Evolutionary conservation across 2,797 vertebrate genomes (phyloP), one percentile per base, ranked within the genome.

Genomic region (Trichosurus vulpecula): DNA sequence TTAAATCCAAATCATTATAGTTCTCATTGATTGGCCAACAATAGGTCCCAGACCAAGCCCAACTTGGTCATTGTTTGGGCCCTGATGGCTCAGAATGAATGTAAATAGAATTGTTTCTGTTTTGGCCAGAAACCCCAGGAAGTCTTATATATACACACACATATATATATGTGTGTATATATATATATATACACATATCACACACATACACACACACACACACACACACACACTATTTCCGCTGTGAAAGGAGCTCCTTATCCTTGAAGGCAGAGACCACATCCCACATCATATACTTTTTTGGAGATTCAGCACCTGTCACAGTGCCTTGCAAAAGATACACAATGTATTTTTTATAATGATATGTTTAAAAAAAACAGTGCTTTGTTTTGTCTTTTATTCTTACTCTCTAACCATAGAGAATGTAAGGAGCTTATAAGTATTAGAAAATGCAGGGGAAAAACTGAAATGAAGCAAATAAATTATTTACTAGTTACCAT

Each of bases 381-480:
- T 25, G 2, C 66, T 6, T 74, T 74, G 3, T 81, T 81, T 81
- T 81, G 41, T 81, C n/a, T 81, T 81, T 47, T 81, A 81, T 47
- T 25, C 74, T 81, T 47, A 47, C 4, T 81, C 12, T 81, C 74
- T 47, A 66, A 2, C 66, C 66, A 81, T 92, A 31, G 47, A 93
- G 30, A 93, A 14, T 51, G 12, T 94, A 93, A 35, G 41, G 27
- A 58, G 31, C 53, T 93, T 13, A 58, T 14, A 11, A 90, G 31
- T 92, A 31, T 25, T 54, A 92, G 51, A 92, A 94, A 93, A 12
- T 31, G 19, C 94, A 96, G 54, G 35, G 25, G 1, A 90, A 90
- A 87, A 87, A 27, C 19, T 92, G 87, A 96, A n/a, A 66, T 27
- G 52, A 52, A 91, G 52, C 58, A 92, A 92, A 95, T 90, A 31